Evolutionary conservation across 2,797 vertebrate genomes (phyloP), one percentile per base, ranked within the genome.

Genomic region (Parauchenoglanis ngamensis): DNA sequence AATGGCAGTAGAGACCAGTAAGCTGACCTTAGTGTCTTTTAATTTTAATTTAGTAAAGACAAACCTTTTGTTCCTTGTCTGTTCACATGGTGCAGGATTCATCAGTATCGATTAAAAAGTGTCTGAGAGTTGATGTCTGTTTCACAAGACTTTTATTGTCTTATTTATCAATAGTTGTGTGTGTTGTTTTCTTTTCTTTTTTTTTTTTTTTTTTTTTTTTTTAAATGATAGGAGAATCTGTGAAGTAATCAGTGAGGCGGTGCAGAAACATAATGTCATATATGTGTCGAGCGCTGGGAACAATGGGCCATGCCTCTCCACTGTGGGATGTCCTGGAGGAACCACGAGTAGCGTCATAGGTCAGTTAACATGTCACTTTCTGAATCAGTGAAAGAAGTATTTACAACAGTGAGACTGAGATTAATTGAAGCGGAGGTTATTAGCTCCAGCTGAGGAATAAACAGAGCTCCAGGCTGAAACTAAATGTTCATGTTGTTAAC

Each of bases 251-350:
- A 98, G 96, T 73, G 98, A 99, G 93, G 98, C 98, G 0, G 98
- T 99, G 35, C 98, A 98, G 96, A 99, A 99, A 91, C 96, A 98
- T 94, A 99, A 99, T 0, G 96, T 98, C 40, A 96, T 99, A 90
- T 99, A 98, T 90, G 97, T 99, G 91, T 99, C 98, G 7, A 99
- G 98, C 89, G 98, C 98, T 25, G 98, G 98, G 87, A 99, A 99
- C 92, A 99, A 99, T 2, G 98, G 98, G 0, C 98, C 98, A 0
- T 99, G 98, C 90, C 97, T 99, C 56, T 98, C 98, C 81, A 99
- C 98, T 0, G 98, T 99, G 3, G 98, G 98, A 89, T 99, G 98
- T 93, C 98, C 98, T 0, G 98, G 98, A 86, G 98, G 98, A 93
- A 99, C 98, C 88, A 99, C 97, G 13, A 97, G 95, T 87, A 98